These are phyloP conservation scores for Chloroclysta siterata DNA, from an alignment of 2,888 invertebrate genomes.

Conservation along the genomic window DNA sequence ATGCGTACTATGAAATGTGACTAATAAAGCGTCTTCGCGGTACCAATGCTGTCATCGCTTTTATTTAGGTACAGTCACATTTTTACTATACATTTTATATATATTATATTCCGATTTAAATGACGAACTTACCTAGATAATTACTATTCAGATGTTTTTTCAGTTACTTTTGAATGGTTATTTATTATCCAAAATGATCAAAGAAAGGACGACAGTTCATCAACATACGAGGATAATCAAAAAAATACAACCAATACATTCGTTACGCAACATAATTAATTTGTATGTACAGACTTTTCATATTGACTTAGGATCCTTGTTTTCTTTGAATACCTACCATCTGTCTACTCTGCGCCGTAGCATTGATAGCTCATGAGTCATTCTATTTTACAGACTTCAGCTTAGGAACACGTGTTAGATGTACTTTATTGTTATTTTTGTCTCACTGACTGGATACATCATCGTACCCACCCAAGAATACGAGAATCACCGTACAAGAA, in stretches of 20 bases:
- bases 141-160: not conserved
- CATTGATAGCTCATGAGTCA: conserved; percentile 29
- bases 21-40: too few relatives aligned
- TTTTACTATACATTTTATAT: too few relatives aligned
- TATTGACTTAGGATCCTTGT: conserved; percentile 11
- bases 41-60: too few relatives aligned
- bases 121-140: too few relatives aligned
- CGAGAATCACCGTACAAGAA: too few relatives aligned
- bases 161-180: too few relatives aligned
- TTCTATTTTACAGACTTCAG: conserved; percentile 3
- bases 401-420: not conserved
- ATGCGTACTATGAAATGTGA: too few relatives aligned
- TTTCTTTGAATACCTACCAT: conserved; percentile 29
- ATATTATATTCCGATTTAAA: too few relatives aligned
- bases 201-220: conserved; percentile 32
- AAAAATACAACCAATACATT: conserved; percentile 19
- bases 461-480: not conserved
- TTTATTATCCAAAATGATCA: conserved; percentile 5
- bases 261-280: conserved; percentile 27
- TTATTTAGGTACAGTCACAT: too few relatives aligned
- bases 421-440: not conserved
- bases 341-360: conserved; percentile 10
- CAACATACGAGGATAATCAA: conserved; percentile 14
- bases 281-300: conserved; percentile 32
- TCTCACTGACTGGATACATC: not conserved